Evolutionary conservation across 1,140 invertebrate species (phyloP), one percentile per base, ranked within the genome.

Genomic region (Micrasema longulum): DNA sequence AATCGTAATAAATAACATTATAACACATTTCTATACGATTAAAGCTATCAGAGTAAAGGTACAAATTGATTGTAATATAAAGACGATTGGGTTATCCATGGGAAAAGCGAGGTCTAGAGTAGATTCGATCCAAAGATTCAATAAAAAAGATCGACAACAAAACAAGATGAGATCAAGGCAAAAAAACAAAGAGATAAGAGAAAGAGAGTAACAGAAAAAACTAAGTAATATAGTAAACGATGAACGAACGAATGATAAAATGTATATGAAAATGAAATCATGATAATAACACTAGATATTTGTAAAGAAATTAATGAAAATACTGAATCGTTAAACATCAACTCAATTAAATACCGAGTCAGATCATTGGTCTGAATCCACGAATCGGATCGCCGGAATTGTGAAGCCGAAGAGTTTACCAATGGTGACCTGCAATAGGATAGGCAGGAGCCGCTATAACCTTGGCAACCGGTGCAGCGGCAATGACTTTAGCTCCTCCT

Each of bases 401-500:
- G 55, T 60, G 12, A 41, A 60, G 22, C 74, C 73, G 72, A 75
- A 76, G 65, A 72, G 71, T 78, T 77, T 73, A 77, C 78, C 76
- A 76, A 67, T 76, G 18, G 74, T 31, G 79, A 26, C 78, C 80
- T 76, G 77, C 70, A 7, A 31, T 31, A 7, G 26, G 26, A 77
- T 77, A 41, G 77, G 73, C 75, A 11, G 76, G 69, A 0, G 84
- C 79, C 5, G 80, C 73, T 41, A 74, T 72, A 3, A 77, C 77
- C 69, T 78, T 77, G 38, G 77, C 72, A 11, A 74, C 75, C 1
- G 76, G 72, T 9, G 77, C 70, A 36, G 77, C 83, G 1, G 83
- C 81, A 4, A 79, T 78, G 7, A 81, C 78, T 22, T 84, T 82
- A 36, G 78, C 78, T 35, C 75, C 81, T 20, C 87, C 87, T 43